Percentiles rank a stretch among this genome's conserved stretches.
These are phyloP conservation scores for Alligator sinensis DNA, from an alignment of 2,113 vertebrate genomes.

Conservation along the genomic window DNA sequence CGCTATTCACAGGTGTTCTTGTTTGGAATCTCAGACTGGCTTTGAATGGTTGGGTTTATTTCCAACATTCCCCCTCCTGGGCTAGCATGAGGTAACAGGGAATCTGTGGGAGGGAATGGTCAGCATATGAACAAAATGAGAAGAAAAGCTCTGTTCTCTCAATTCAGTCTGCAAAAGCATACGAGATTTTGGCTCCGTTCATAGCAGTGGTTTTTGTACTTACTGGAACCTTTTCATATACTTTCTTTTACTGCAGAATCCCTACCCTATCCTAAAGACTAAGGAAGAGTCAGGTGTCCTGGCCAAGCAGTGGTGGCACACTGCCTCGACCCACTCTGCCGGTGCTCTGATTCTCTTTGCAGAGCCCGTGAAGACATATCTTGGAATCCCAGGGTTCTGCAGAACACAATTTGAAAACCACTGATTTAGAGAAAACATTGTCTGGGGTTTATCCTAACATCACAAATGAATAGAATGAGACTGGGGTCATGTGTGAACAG, in stretches of 20 bases:
- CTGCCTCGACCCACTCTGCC: too few species aligned
- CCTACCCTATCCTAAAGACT: too few species aligned
- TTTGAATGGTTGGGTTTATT: neutral
- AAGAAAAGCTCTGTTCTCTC: neutral
- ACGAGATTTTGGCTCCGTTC: neutral
- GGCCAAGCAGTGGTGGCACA: too few species aligned
- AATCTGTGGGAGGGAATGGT: neutral
- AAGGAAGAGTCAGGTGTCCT: too few species aligned
- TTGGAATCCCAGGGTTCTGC: too few species aligned
- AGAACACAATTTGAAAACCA: too few species aligned
- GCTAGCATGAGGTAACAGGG: too few species aligned
- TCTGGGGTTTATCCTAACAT: neutral
- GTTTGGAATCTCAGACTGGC: neutral
- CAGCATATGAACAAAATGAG: neutral
- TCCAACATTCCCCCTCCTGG: neutral
- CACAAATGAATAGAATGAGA: neutral
- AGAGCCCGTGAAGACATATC: too few species aligned
- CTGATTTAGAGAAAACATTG: neutral
- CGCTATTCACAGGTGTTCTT: neutral
- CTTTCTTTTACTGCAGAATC: too few species aligned
- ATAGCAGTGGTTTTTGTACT: too few species aligned
- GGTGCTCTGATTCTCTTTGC: too few species aligned
- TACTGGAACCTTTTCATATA: too few species aligned
- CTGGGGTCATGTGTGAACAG: neutral
- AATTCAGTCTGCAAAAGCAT: neutral